A percentile compares a stretch with the other conserved stretches of the same genome.
Evolutionary conservation across 1,140 invertebrate genomes (phyloP).

Genomic region (Lutraria rhynchaena): DNA sequence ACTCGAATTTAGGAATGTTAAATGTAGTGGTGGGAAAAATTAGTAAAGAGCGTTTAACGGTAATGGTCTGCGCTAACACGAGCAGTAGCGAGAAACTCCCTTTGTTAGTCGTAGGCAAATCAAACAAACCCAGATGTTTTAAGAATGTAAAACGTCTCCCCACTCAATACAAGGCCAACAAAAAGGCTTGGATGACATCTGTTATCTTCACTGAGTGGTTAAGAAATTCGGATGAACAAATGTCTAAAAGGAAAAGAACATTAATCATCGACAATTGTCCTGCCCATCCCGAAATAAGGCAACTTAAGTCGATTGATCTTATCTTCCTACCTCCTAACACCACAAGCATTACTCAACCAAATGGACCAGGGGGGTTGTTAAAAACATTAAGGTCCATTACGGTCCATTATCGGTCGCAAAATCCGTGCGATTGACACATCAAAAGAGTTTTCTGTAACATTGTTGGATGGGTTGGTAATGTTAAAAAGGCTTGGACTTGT

Average conservation of each 20-base stretch:
- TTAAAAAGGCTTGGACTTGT: too few relatives aligned
- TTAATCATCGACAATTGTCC: slow-evolving; percentile 63
- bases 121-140: slow-evolving; percentile 82
- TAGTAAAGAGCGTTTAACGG: slow-evolving; percentile 82
- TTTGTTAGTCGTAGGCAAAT: slow-evolving; percentile 83
- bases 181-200: slow-evolving; percentile 64
- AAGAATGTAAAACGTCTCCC: slow-evolving; percentile 72
- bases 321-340: slow-evolving; percentile 61
- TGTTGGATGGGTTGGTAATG: too few relatives aligned
- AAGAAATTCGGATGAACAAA: slow-evolving; percentile 38
- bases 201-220: slow-evolving; percentile 59
- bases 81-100: slow-evolving; percentile 81
- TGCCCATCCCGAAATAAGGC: slow-evolving; percentile 53
- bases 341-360: slow-evolving; percentile 28
- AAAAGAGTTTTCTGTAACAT: too few relatives aligned
- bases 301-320: slow-evolving; percentile 71
- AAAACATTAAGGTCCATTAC: slow-evolving; percentile 1
- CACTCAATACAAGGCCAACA: slow-evolving; percentile 52
- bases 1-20: slow-evolving; percentile 43
- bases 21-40: slow-evolving; percentile 75
- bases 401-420: background rate
- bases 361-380: slow-evolving; percentile 43
- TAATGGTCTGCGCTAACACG: slow-evolving; percentile 81
- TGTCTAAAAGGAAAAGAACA: slow-evolving; percentile 51
- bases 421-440: too few relatives aligned